A percentile compares a stretch with the other conserved stretches of the same genome.
These are phyloP conservation scores for Drosophila kepulauana DNA, from an alignment of 1,140 invertebrate genomes.

Conservation along the genomic window DNA sequence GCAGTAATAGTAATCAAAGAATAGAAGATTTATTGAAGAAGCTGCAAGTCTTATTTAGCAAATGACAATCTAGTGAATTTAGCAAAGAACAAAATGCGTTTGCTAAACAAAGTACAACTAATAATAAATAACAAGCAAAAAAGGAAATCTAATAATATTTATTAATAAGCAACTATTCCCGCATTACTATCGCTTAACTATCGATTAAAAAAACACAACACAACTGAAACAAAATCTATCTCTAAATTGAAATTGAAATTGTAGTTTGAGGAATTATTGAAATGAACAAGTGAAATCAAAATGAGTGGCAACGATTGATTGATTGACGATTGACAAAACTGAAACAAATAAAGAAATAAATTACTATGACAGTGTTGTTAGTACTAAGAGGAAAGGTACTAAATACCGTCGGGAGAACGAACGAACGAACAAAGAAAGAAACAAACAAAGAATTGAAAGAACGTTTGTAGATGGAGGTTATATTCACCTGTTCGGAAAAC, in stretches of 20 bases:
- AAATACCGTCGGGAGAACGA: not conserved
- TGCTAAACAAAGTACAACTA: conserved; percentile 27
- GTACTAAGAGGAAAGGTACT: conserved; percentile 15
- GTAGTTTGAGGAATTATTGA: conserved; percentile 58
- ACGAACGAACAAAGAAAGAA: not conserved
- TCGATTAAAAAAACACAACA: conserved; percentile 10
- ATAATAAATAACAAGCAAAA: conserved; percentile 5
- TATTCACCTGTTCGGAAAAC: conserved; percentile 72
- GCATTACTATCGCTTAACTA: conserved; percentile 27
- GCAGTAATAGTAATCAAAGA: conserved; percentile 2
- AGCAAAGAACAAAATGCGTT: conserved; percentile 40
- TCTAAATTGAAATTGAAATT: conserved; percentile 57
- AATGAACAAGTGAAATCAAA: conserved; percentile 22
- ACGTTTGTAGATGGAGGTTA: conserved; percentile 18
- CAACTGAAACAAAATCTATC: conserved; percentile 5
- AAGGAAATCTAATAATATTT: conserved; percentile 1
- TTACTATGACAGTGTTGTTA: conserved; percentile 24
- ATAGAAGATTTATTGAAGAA: not conserved
- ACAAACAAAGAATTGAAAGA: not conserved
- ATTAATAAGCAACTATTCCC: conserved; percentile 5
- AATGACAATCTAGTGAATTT: conserved; percentile 75
- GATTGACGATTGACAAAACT: conserved; percentile 6
- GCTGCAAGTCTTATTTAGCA: conserved; percentile 61
- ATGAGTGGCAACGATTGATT: conserved; percentile 10
- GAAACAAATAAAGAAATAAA: not conserved